Evolutionary conservation across 2,888 invertebrate species (phyloP).

Genomic region (Dione vanillae): DNA sequence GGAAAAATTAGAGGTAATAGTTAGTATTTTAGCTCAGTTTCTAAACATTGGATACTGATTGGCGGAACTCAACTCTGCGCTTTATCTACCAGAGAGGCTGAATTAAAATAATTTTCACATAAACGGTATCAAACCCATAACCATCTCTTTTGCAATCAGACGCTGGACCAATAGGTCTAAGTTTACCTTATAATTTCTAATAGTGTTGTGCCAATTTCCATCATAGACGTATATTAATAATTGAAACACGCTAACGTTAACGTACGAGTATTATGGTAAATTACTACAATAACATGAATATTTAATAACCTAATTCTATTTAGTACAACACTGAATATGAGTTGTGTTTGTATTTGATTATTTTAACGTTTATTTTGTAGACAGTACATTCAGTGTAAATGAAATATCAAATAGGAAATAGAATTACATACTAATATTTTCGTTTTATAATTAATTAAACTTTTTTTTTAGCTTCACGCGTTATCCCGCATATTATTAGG

Average conservation of each 20-base stretch:
- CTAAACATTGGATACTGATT: no score
- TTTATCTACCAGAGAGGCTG: no score
- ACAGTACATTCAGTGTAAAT: background rate
- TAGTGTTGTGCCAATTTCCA: constrained; percentile 2
- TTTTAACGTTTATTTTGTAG: background rate
- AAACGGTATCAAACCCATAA: no score
- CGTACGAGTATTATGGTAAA: constrained; percentile 2
- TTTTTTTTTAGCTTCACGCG: no score
- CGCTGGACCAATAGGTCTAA: background rate
- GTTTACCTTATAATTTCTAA: background rate
- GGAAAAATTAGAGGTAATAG: no score
- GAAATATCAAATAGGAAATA: background rate
- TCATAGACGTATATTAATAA: constrained; percentile 1
- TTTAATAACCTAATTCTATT: constrained; percentile 17
- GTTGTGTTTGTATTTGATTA: background rate
- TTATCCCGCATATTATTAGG: no score
- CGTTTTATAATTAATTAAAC: no score
- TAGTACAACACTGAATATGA: background rate
- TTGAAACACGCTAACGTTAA: background rate
- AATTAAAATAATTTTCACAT: no score
- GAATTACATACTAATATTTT: background rate
- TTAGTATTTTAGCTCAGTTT: no score
- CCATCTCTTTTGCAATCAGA: no score
- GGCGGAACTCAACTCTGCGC: no score
- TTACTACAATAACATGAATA: constrained; percentile 22